Base-by-base conservation (phyloP, 2,113 vertebrate species). In the Elephantulus edwardii region DNA sequence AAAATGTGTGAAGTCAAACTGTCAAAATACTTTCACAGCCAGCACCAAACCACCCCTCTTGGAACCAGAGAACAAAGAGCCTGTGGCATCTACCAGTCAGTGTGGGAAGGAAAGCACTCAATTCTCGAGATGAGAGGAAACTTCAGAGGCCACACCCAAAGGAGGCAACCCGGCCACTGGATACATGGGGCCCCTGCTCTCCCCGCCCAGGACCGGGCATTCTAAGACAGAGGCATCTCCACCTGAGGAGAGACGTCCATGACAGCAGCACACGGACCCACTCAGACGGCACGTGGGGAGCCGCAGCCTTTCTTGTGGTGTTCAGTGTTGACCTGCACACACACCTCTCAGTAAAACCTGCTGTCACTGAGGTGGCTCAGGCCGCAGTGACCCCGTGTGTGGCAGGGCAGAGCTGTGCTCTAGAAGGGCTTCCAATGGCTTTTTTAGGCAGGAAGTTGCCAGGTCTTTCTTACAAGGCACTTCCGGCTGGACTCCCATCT, bases 161-260 rank as follows among this genome's bases (percentile, higher is more conserved):
- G 1, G 16, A 52, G 11, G 10, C 26, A 30, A 38, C 5, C 35
- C 28, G 76, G 40, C n/a, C 48, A 50, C 48, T 10, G 48, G 9
- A 50, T 50, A 10, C 48, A 50, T 16, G 16, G 48, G 8, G 48
- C 8, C 48, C 8, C 48, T 50, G 48, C 48, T 8, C 48, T 50
- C 48, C 35, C 17, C 17, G 28, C 4, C 6, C 3, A 3, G 4
- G 5, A 6, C 35, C 2, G 17, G 4, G 8, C 16, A 5, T 12
- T 46, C 30, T 19, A 70, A 70, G 30, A 38, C 30, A 42, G 35
- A 24, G 42, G 35, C 8, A n/a, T 13, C 50, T 50, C 17, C 8
- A 70, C 28, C 82, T 9, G 38, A 14, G 40, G 46, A 54, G 35
- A 35, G 12, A 6, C n/a, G 35, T 2, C 35, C 3, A 24, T 9